A percentile compares a stretch with the other conserved stretches of the same genome.
These are phyloP conservation scores for Trichopria drosophilae DNA, from an alignment of 2,888 invertebrate species.

Conservation along the genomic window DNA sequence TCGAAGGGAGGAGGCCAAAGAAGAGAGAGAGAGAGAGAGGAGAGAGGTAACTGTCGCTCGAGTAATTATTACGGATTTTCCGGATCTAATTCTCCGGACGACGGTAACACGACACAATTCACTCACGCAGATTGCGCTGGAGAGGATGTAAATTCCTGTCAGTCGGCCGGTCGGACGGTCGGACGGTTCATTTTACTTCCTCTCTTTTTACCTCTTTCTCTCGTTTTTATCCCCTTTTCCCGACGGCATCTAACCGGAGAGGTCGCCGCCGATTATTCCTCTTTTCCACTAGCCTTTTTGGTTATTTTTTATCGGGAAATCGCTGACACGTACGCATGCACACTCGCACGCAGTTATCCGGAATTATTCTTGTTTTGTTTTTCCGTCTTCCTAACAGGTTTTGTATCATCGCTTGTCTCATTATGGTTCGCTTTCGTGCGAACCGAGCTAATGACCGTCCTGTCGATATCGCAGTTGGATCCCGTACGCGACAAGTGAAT, in stretches of 20 bases:
- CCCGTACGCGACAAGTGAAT: too few species aligned
- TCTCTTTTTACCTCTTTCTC: conserved; percentile 45
- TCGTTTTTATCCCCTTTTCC: conserved; percentile 41
- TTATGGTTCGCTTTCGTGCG: too few species aligned
- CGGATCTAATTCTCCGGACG: conserved; percentile 57
- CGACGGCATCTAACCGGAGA: conserved; percentile 22
- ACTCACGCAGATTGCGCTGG: conserved; percentile 58
- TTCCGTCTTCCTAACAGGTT: too few species aligned
- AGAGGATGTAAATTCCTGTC: conserved; percentile 57
- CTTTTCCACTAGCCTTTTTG: conserved; percentile 26
- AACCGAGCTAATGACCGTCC: too few species aligned
- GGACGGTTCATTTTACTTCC: conserved; percentile 52
- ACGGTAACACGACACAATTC: conserved; percentile 58
- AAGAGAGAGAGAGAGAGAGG: conserved; percentile 23
- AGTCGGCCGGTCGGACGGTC: conserved; percentile 46
- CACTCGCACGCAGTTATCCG: too few species aligned
- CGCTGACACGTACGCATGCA: too few species aligned
- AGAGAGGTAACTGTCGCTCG: conserved; percentile 35
- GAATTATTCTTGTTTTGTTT: too few species aligned
- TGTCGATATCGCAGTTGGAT: too few species aligned
- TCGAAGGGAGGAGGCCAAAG: conserved; percentile 22
- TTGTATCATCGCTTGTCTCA: too few species aligned
- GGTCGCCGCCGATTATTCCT: conserved; percentile 30
- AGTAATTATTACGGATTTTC: conserved; percentile 59
- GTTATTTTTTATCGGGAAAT: too few species aligned